Conservation (phyloP, 2,797 vertebrate genomes). For the Lophius americanus region DNA sequence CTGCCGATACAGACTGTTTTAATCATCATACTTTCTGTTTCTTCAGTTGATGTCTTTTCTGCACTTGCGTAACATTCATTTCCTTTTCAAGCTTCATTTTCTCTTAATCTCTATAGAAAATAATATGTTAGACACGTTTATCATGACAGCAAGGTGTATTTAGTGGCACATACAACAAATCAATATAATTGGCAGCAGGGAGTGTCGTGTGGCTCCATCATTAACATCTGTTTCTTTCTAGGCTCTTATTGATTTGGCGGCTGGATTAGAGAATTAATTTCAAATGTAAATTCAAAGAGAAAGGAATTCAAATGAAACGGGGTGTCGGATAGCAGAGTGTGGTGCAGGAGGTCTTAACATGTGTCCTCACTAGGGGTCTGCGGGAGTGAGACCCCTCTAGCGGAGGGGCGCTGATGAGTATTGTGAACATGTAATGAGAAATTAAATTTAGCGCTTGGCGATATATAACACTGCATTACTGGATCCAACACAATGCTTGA, state of each 20-base stretch:
- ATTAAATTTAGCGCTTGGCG: constrained; percentile 9
- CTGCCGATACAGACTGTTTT: constrained; percentile 48
- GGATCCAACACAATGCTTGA: not conserved
- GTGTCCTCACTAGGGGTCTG: too few species aligned
- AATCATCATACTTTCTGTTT: constrained; percentile 57
- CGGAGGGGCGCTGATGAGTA: not conserved
- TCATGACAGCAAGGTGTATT: constrained; percentile 31
- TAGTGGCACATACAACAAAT: constrained; percentile 48
- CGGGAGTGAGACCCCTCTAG: not conserved
- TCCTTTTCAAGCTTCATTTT: constrained; percentile 31
- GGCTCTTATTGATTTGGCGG: constrained; percentile 18
- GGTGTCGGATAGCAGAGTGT: constrained; percentile 14
- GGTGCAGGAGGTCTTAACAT: too few species aligned
- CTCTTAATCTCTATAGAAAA: constrained; percentile 20
- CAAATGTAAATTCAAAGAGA: constrained; percentile 34
- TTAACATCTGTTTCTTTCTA: constrained; percentile 48
- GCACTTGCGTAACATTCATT: constrained; percentile 37
- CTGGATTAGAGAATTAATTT: constrained; percentile 34
- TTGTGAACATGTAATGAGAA: not conserved
- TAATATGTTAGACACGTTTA: constrained; percentile 33
- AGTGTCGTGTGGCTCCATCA: constrained; percentile 26
- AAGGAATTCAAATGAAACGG: not conserved
- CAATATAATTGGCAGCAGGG: constrained; percentile 58
- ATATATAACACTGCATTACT: constrained; percentile 1
- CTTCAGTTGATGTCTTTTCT: constrained; percentile 35